Evolutionary conservation across 2,113 vertebrate species (phyloP), one percentile per base, ranked within the genome.

Genomic region (Pomatorhinus ruficollis): DNA sequence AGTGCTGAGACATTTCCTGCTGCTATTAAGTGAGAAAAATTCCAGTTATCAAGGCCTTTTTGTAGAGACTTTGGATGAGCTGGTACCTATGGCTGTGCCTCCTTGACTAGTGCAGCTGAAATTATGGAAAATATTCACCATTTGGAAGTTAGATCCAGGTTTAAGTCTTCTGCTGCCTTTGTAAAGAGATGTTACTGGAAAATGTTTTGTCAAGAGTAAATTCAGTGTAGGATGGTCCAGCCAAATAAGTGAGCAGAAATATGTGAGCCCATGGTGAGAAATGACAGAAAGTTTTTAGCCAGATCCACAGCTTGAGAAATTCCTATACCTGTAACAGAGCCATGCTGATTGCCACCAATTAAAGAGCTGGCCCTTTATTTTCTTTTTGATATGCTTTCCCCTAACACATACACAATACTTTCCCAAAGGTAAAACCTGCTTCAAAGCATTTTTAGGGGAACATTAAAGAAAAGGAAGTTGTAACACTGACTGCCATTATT

Each of bases 401-500:
- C 84, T 89, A 92, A 96, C 90, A 97, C 84, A 89, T 90, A 91
- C 27, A 84, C 76, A 96, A 82, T 84, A 79, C 66, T 93, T 91
- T 85, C 92, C 92, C 91, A 96, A 92, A 97, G 86, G 95, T 93
- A 96, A 96, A 95, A 97, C 66, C n/a, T 1, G 79, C 95, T 97
- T 97, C 96, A 97, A 97, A 97, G 95, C 57, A 11, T 87, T 96
- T 96, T 79, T 80, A 83, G 70, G 31, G 53, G 60, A 95, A 95
- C 89, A 96, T 91, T 95, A 95, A 97, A 97, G 96, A 95, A 94
- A 95, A 96, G 95, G 96, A 97, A 97, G 91, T 96, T 95, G 92
- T 96, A 97, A 97, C 83, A 61, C 54, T 82, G 93, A 79, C 91
- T 83, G 91, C 89, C 86, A 94, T 94, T 97, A 97, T 96, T 97